phyloP scores from a whole-genome alignment of 2,888 invertebrate species.

The Ennomos quercinarius region DNA sequence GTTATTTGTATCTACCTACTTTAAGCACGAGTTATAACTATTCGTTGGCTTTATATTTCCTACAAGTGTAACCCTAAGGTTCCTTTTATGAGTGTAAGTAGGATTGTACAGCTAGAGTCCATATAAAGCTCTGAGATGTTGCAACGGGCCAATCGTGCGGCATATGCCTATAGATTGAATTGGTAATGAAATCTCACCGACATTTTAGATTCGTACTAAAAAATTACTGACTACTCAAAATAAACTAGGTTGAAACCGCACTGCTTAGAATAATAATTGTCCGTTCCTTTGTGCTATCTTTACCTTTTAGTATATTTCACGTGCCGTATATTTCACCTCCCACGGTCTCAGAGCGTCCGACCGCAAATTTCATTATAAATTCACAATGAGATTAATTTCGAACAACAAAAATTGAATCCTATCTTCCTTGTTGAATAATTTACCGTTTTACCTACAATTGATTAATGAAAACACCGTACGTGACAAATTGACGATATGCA shows the following conservation, averaged over 20 bases:
- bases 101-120: slow-evolving; percentile 7
- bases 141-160: slow-evolving; percentile 13
- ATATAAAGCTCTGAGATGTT: slow-evolving; percentile 8
- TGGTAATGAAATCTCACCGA: slow-evolving; percentile 17
- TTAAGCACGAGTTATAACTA: too few relatives aligned
- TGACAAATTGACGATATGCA: slow-evolving; percentile 30
- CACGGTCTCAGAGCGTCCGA: slow-evolving; percentile 17
- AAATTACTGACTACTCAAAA: slow-evolving; percentile 35
- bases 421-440: slow-evolving; percentile 24
- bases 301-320: slow-evolving; percentile 5
- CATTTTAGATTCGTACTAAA: slow-evolving; percentile 32
- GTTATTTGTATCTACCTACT: too few relatives aligned
- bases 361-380: slow-evolving; percentile 30
- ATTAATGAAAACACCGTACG: slow-evolving; percentile 18
- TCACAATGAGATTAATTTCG: slow-evolving; percentile 26
- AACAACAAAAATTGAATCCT: slow-evolving; percentile 26
- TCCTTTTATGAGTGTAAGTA: not conserved
- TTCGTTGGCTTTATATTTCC: too few relatives aligned
- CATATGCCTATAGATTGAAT: slow-evolving; percentile 1
- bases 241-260: slow-evolving; percentile 9
- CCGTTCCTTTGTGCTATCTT: slow-evolving; percentile 13
- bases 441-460: slow-evolving; percentile 7
- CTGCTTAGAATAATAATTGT: slow-evolving; percentile 4
- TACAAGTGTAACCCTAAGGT: too few relatives aligned
- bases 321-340: slow-evolving; percentile 10